Evolutionary conservation across 2,113 vertebrate species (phyloP).

Genomic region (Aldabrachelys gigantea): DNA sequence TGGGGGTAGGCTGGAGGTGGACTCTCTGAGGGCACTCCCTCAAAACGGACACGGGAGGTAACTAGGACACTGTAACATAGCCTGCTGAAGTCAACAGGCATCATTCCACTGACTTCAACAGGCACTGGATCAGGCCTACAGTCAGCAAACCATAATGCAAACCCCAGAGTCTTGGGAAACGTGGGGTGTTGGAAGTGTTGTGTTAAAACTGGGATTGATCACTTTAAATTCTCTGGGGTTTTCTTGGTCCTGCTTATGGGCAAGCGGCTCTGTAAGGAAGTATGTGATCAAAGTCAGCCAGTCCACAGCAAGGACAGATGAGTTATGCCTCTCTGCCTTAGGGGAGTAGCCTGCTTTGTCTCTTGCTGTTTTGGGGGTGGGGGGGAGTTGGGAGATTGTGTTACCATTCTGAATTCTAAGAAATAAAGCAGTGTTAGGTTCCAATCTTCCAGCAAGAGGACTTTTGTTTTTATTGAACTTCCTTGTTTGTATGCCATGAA

Average conservation of each 20-base stretch:
- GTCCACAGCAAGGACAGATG: background rate
- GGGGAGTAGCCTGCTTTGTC: background rate
- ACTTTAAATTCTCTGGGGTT: background rate
- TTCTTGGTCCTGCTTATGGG: background rate
- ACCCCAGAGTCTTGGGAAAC: background rate
- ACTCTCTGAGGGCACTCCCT: background rate
- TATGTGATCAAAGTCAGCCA: background rate
- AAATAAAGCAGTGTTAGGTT: background rate
- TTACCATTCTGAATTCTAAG: background rate
- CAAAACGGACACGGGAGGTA: background rate
- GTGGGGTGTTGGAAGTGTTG: background rate
- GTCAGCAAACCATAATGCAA: background rate
- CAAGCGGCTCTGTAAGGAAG: background rate
- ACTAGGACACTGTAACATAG: background rate
- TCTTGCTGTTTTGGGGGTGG: background rate
- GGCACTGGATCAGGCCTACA: background rate
- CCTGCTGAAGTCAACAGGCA: background rate
- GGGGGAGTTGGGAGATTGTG: background rate
- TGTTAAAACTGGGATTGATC: background rate
- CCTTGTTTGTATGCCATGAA: background rate
- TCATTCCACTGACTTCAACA: background rate
- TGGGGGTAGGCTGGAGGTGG: background rate
- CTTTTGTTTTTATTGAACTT: background rate
- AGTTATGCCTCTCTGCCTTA: background rate
- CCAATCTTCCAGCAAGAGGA: background rate